Evolutionary conservation across 2,113 vertebrate genomes (phyloP).

Genomic region (Romanogobio albipinnatus): DNA sequence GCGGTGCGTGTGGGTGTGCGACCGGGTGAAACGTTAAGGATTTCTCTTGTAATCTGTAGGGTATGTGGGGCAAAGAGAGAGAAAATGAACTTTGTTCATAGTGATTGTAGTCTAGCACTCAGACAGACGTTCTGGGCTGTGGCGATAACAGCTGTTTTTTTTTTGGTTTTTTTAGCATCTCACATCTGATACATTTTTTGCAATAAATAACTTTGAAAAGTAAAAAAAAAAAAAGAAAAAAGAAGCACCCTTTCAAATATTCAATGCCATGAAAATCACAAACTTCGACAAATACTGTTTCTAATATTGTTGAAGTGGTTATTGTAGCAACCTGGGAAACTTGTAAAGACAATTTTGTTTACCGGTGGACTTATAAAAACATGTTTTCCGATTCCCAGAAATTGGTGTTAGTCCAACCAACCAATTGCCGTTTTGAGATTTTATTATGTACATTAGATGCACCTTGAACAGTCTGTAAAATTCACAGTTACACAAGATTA

Average conservation of each 20-base stretch:
- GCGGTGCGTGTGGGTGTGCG: neutral
- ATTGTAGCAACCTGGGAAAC: neutral
- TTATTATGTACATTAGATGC: no score
- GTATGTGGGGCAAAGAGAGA: slow-evolving; percentile 27
- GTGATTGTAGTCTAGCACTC: neutral
- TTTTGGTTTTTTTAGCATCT: neutral
- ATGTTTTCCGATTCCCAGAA: neutral
- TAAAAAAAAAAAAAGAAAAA: no score
- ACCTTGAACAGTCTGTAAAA: no score
- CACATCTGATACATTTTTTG: no score
- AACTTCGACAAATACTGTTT: neutral
- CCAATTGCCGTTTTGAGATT: neutral
- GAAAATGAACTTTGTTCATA: slow-evolving; percentile 6
- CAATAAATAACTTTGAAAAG: no score
- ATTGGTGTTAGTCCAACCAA: neutral
- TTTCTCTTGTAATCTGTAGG: neutral
- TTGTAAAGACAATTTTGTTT: no score
- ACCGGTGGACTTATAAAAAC: neutral
- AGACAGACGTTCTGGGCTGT: neutral
- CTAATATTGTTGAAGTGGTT: neutral
- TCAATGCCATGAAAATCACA: neutral
- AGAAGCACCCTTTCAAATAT: neutral
- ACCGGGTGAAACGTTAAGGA: slow-evolving; percentile 9
- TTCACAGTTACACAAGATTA: no score
- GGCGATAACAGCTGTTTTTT: neutral